These are phyloP conservation scores for Drosophila crucigera DNA, from an alignment of 2,888 invertebrate species.

Conservation along the genomic window DNA sequence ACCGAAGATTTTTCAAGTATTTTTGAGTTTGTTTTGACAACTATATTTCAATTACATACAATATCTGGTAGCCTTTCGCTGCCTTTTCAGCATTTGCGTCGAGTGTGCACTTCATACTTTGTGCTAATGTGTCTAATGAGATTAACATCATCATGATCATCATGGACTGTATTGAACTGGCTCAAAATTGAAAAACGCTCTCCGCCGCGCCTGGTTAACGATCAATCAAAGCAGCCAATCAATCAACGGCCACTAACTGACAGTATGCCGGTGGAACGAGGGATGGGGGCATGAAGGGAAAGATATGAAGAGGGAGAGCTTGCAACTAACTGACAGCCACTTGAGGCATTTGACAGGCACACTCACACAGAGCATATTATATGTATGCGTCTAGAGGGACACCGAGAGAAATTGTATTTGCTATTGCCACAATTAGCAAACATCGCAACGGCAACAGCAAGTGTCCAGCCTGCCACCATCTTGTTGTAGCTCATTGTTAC, in stretches of 20 bases:
- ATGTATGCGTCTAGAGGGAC: not conserved
- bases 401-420: conserved; percentile 33
- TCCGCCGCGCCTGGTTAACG: conserved; percentile 28
- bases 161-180: conserved; percentile 35
- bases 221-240: conserved; percentile 63
- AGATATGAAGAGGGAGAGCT: not conserved
- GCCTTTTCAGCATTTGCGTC: conserved; percentile 16
- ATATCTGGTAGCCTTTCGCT: conserved; percentile 26
- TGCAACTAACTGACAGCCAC: conserved; percentile 41
- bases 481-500: not conserved
- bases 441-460: conserved; percentile 24
- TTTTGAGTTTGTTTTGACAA: conserved; percentile 55
- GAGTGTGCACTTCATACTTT: conserved; percentile 9
- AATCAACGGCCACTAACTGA: conserved; percentile 46
- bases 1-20: conserved; percentile 37
- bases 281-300: not conserved
- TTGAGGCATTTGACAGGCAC: conserved; percentile 50
- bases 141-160: conserved; percentile 44
- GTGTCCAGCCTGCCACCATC: conserved; percentile 14
- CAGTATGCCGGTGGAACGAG: not conserved
- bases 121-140: conserved; percentile 43
- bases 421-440: conserved; percentile 52
- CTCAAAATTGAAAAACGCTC: conserved; percentile 33
- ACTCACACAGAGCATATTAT: not conserved
- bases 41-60: conserved; percentile 48